Percentiles rank a stretch among this genome's conserved stretches.
phyloP scores from a whole-genome alignment of 2,113 vertebrate genomes.

The Capreolus pygargus region DNA sequence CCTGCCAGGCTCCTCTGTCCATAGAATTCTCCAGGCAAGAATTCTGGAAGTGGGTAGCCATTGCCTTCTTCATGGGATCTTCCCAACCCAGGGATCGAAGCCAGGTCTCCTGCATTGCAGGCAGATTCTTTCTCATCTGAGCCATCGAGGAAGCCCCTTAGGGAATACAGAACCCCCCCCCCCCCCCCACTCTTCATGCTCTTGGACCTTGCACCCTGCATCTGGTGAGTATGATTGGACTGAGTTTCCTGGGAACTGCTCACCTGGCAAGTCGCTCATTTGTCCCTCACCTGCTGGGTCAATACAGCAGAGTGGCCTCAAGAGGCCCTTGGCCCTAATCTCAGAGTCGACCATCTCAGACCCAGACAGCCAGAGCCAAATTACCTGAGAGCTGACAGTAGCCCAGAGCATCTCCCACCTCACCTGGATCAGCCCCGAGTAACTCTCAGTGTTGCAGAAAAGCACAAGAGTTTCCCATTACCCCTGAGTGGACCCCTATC shows the following conservation, averaged over 20 bases:
- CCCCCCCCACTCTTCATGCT: too few species aligned
- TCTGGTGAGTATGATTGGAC: neutral
- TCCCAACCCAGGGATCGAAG: neutral
- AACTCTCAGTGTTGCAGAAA: conserved; percentile 2
- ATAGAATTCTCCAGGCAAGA: neutral
- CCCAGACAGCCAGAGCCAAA: neutral
- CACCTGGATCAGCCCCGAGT: neutral
- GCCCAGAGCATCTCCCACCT: neutral
- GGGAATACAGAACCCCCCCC: neutral
- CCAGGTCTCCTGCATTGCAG: neutral
- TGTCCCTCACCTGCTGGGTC: neutral
- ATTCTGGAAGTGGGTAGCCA: neutral
- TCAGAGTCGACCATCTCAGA: neutral
- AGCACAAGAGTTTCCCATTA: conserved; percentile 58
- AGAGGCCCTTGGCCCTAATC: neutral
- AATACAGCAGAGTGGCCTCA: neutral
- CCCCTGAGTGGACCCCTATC: conserved; percentile 61
- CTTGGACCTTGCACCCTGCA: neutral
- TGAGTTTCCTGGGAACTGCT: neutral
- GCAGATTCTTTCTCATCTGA: neutral
- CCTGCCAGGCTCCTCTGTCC: neutral
- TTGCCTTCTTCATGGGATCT: neutral
- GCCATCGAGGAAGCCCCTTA: neutral
- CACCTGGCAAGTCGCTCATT: neutral
- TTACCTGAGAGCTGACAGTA: neutral